phyloP scores from a whole-genome alignment of 2,888 invertebrate species.

The Andrena bucephala region DNA sequence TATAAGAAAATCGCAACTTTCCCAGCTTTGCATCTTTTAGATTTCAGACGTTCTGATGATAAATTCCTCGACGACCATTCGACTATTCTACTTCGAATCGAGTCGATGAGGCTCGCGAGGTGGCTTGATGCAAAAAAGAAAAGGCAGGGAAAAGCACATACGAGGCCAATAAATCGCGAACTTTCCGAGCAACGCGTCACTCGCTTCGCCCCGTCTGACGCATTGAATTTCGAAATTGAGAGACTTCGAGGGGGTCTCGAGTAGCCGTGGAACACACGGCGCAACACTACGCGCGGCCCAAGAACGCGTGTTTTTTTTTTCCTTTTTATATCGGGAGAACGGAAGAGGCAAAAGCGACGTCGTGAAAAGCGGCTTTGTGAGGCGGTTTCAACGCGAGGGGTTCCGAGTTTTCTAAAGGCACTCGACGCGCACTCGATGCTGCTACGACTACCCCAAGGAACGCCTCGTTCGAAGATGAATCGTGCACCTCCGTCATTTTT shows the following conservation, averaged over 20 bases:
- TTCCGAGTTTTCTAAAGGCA: slow-evolving; percentile 77
- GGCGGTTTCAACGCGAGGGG: slow-evolving; percentile 56
- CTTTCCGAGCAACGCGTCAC: slow-evolving; percentile 31
- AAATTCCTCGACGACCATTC: background rate
- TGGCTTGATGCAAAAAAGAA: background rate
- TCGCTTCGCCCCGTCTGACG: slow-evolving; percentile 33
- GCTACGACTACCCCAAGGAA: slow-evolving; percentile 45
- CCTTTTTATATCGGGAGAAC: slow-evolving; percentile 59
- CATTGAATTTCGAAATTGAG: slow-evolving; percentile 65
- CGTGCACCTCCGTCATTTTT: slow-evolving; percentile 13
- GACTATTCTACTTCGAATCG: background rate
- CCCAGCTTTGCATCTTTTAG: background rate
- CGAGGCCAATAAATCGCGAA: slow-evolving; percentile 52
- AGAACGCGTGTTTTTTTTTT: slow-evolving; percentile 40
- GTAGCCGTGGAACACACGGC: slow-evolving; percentile 55
- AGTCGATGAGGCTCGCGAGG: background rate
- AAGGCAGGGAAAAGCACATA: background rate
- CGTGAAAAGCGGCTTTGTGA: slow-evolving; percentile 77
- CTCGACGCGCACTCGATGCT: slow-evolving; percentile 73
- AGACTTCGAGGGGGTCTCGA: slow-evolving; percentile 67
- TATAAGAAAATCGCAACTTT: too few relatives aligned
- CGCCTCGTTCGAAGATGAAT: slow-evolving; percentile 57
- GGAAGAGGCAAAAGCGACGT: slow-evolving; percentile 70
- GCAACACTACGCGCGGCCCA: slow-evolving; percentile 31
- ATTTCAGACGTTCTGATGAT: background rate